Evolutionary conservation across 2,888 invertebrate species (phyloP).

Genomic region (Cephus pulcher): DNA sequence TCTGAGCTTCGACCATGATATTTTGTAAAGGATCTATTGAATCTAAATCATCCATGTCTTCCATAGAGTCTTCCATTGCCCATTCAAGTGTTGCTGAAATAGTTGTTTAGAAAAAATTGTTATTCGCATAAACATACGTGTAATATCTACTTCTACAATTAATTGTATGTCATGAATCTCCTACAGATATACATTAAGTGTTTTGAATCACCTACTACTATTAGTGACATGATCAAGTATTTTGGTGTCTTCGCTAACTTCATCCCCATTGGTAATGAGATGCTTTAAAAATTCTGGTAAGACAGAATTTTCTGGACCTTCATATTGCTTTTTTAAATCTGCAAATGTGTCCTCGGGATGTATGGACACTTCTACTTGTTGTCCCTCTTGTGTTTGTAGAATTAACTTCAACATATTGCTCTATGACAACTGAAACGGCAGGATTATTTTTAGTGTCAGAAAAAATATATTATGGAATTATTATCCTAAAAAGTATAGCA

Average conservation of each 20-base stretch:
- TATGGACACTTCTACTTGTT: conserved; percentile 30
- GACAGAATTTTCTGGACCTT: conserved; percentile 20
- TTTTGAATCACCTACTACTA: conserved; percentile 20
- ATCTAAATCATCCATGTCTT: conserved; percentile 9
- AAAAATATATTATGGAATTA: not conserved
- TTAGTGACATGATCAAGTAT: conserved; percentile 31
- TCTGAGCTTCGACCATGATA: conserved; percentile 6
- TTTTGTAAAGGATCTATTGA: conserved; percentile 10
- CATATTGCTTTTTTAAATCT: conserved; percentile 29
- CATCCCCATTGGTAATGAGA: conserved; percentile 29
- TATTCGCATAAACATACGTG: not conserved
- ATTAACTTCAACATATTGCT: conserved; percentile 29
- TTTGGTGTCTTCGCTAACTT: conserved; percentile 26
- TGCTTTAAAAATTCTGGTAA: conserved; percentile 24
- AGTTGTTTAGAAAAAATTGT: conserved; percentile 6
- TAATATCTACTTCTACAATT: not conserved
- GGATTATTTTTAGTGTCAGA: not conserved
- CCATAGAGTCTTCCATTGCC: conserved; percentile 12
- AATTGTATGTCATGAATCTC: not conserved
- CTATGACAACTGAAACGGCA: not conserved
- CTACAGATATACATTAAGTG: not conserved
- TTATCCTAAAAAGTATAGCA: not conserved
- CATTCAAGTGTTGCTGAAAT: conserved; percentile 18
- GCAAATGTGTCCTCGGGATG: conserved; percentile 31
- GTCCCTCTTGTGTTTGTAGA: conserved; percentile 31